Evolutionary conservation across 2,888 invertebrate species (phyloP).

Genomic region (Dastarcus helophoroides): DNA sequence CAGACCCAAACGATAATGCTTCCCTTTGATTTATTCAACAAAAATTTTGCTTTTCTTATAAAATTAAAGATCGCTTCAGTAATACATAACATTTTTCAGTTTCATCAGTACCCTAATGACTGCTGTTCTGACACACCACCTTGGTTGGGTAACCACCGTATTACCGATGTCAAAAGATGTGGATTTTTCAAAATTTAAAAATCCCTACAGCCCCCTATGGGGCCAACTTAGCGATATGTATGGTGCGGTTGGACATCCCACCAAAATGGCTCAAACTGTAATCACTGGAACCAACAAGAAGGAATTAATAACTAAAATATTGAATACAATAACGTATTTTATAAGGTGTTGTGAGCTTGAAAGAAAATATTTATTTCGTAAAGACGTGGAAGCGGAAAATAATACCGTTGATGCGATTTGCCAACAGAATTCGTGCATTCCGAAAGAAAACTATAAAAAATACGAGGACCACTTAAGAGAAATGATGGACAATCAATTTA

Average conservation of each 20-base stretch:
- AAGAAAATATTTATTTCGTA: slow-evolving; percentile 25
- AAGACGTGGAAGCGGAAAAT: slow-evolving; percentile 25
- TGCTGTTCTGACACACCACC: slow-evolving; percentile 77
- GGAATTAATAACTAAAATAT: slow-evolving; percentile 57
- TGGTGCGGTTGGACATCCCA: slow-evolving; percentile 72
- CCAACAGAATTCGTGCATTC: slow-evolving; percentile 25
- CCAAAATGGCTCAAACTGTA: slow-evolving; percentile 67
- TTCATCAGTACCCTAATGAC: slow-evolving; percentile 84
- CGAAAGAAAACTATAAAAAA: slow-evolving; percentile 29
- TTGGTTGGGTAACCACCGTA: slow-evolving; percentile 84
- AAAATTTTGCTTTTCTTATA: slow-evolving; percentile 2
- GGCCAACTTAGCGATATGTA: slow-evolving; percentile 78
- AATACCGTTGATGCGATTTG: slow-evolving; percentile 29
- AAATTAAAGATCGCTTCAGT: slow-evolving; percentile 2
- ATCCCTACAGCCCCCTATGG: slow-evolving; percentile 80
- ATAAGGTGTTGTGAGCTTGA: slow-evolving; percentile 65
- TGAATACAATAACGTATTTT: slow-evolving; percentile 77
- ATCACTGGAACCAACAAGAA: slow-evolving; percentile 58
- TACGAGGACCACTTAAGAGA: slow-evolving; percentile 29
- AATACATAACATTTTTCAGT: slow-evolving; percentile 47
- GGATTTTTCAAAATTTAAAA: too few relatives aligned
- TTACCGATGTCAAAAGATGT: too few relatives aligned
- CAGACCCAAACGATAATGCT: too few relatives aligned
- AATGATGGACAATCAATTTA: slow-evolving; percentile 15
- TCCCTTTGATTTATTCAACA: slow-evolving; percentile 1